Percentiles rank a stretch among this genome's conserved stretches.
These are phyloP conservation scores for Leptinotarsa peninsularis DNA, from an alignment of 2,888 invertebrate genomes.

Conservation along the genomic window DNA sequence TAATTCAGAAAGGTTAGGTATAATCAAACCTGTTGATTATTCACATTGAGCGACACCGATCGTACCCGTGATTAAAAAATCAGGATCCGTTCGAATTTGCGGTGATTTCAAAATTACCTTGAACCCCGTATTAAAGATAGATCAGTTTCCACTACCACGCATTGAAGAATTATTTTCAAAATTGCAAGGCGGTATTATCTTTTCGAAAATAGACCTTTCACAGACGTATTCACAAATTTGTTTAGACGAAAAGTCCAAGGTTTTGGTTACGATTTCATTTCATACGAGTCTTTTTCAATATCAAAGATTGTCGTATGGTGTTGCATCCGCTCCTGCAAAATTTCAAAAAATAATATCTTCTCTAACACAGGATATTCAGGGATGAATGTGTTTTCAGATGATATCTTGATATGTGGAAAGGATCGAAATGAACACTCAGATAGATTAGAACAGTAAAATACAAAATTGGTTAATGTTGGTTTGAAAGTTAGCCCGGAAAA, in stretches of 20 bases:
- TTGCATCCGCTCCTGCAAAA: no score
- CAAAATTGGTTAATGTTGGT: conserved; percentile 44
- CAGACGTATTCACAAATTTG: conserved; percentile 60
- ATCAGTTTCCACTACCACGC: conserved; percentile 7
- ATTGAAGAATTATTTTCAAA: conserved; percentile 38
- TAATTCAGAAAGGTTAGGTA: no score
- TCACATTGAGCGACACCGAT: no score
- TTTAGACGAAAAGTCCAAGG: conserved; percentile 53
- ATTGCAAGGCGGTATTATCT: conserved; percentile 49
- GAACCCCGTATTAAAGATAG: neutral
- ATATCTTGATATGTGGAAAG: no score
- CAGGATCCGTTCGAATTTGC: no score
- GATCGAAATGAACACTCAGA: no score
- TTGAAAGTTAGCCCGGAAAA: conserved; percentile 51
- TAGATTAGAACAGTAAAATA: neutral
- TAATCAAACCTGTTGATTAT: no score
- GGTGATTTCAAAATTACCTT: neutral
- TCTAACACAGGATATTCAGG: no score
- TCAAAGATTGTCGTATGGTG: no score
- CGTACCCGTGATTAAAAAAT: no score
- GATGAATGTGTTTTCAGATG: no score
- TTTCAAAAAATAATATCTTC: no score
- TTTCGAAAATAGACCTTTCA: conserved; percentile 51
- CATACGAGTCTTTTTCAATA: conserved; percentile 57
- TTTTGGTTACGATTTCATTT: conserved; percentile 58